Percentiles rank a stretch among this genome's conserved stretches.
Evolutionary conservation across 2,113 vertebrate species (phyloP).

Genomic region (Neomonachus schauinslandi): DNA sequence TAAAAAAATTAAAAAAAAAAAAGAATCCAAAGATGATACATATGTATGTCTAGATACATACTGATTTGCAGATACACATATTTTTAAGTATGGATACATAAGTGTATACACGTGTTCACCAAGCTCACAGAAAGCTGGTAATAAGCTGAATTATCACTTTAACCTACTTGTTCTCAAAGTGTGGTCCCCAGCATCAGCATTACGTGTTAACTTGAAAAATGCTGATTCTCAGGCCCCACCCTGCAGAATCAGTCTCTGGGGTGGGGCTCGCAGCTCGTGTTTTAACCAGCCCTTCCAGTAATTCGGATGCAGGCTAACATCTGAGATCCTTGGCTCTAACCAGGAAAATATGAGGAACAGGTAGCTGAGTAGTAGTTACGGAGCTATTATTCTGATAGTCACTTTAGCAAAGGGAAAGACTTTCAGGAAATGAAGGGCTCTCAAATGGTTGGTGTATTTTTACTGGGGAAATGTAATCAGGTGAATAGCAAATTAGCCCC

Average conservation of each 20-base stretch:
- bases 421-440: background rate
- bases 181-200: background rate
- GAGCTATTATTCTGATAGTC: background rate
- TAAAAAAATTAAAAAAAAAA: too few relatives aligned
- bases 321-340: background rate
- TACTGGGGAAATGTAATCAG: background rate
- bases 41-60: background rate
- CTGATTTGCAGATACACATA: background rate
- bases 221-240: background rate
- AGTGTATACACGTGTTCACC: background rate
- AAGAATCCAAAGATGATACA: background rate
- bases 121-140: background rate
- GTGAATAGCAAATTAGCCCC: background rate
- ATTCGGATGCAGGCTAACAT: background rate
- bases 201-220: background rate
- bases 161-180: background rate
- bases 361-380: background rate
- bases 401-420: background rate
- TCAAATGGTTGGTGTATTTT: background rate
- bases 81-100: background rate
- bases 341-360: background rate
- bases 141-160: background rate
- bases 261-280: background rate
- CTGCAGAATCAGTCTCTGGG: background rate
- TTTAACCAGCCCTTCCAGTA: background rate